Percentiles rank a stretch among this genome's conserved stretches.
These are phyloP conservation scores for Boulengeromyrus knoepffleri DNA, from an alignment of 2,113 vertebrate species.

Conservation along the genomic window DNA sequence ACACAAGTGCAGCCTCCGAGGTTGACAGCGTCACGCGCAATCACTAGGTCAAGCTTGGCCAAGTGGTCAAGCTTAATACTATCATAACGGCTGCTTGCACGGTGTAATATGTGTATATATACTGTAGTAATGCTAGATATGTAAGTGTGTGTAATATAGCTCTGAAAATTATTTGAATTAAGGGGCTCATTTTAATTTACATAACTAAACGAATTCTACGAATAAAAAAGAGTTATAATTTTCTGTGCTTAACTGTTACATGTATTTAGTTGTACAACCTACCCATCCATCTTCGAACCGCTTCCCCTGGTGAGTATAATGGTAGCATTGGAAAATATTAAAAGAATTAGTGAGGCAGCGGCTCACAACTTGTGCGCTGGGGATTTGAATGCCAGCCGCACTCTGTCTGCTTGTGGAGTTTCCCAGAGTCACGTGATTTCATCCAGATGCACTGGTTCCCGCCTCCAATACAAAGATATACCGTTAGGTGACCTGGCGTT, in stretches of 20 bases:
- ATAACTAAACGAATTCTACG: neutral
- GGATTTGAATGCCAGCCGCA: neutral
- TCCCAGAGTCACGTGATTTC: neutral
- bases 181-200: neutral
- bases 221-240: neutral
- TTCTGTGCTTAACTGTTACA: neutral
- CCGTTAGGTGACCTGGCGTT: neutral
- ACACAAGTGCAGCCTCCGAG: constrained; percentile 32
- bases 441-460: neutral
- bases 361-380: neutral
- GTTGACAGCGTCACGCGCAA: constrained; percentile 36
- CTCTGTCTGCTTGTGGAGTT: neutral
- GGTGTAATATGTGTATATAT: neutral
- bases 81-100: neutral
- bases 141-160: neutral
- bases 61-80: constrained; percentile 21
- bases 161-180: neutral
- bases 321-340: neutral
- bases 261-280: neutral
- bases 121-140: neutral
- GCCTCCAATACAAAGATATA: neutral
- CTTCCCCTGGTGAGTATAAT: neutral
- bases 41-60: constrained; percentile 36
- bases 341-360: neutral
- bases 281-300: neutral